These are phyloP conservation scores for Dryadula phaetusa DNA, from an alignment of 2,888 invertebrate species.

Conservation along the genomic window DNA sequence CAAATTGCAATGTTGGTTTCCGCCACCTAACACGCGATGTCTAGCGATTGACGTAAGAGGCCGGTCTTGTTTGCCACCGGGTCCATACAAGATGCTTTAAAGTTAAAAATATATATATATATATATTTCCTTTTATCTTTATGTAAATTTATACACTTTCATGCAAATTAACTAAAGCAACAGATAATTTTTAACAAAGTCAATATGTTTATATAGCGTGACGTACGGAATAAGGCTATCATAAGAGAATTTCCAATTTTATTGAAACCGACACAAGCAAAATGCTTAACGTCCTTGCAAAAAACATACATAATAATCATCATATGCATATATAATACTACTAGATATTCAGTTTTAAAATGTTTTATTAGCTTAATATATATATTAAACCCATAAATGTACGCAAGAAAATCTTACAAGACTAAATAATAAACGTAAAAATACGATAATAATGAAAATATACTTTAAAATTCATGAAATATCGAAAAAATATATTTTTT, in stretches of 20 bases:
- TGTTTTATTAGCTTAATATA: too few species aligned
- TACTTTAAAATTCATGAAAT: too few species aligned
- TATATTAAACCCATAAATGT: too few species aligned
- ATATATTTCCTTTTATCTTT: background rate
- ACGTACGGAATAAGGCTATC: slow-evolving; percentile 35
- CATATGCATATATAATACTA: too few species aligned
- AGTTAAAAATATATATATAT: background rate
- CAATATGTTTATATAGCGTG: slow-evolving; percentile 4
- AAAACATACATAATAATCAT: too few species aligned
- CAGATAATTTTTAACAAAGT: slow-evolving; percentile 3
- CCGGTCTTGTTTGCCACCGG: background rate
- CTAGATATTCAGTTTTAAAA: too few species aligned
- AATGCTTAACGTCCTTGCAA: background rate
- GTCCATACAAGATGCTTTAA: background rate
- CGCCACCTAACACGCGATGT: slow-evolving; percentile 16
- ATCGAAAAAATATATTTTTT: too few species aligned
- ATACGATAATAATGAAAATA: too few species aligned
- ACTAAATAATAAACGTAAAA: too few species aligned
- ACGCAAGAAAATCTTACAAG: too few species aligned
- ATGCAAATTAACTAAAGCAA: background rate
- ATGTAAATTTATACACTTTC: background rate
- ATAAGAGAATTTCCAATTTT: slow-evolving; percentile 26
- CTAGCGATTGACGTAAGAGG: slow-evolving; percentile 1
- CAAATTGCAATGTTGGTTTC: slow-evolving; percentile 6
- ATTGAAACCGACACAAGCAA: slow-evolving; percentile 5